Evolutionary conservation across 2,797 vertebrate genomes (phyloP).

Genomic region (Syngnathus acus): DNA sequence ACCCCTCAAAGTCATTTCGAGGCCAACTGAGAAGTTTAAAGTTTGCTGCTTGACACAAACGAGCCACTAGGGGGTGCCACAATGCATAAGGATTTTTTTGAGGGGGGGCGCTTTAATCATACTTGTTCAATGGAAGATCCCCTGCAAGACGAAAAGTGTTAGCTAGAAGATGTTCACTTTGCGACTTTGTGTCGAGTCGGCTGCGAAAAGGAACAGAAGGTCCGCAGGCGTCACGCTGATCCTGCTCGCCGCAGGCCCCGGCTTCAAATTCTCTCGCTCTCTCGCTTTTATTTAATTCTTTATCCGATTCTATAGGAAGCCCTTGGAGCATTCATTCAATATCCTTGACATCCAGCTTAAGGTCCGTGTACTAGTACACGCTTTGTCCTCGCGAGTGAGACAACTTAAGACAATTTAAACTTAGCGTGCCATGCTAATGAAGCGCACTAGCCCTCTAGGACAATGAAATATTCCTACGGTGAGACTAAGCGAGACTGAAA

Average conservation of each 20-base stretch:
- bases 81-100: no score
- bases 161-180: conserved; percentile 1
- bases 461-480: no score
- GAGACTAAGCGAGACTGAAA: no score
- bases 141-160: not conserved
- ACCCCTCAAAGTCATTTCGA: no score
- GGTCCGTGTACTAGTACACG: not conserved
- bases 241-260: conserved; percentile 31
- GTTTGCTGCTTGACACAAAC: no score
- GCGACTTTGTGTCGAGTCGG: conserved; percentile 2
- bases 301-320: conserved; percentile 15
- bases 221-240: conserved; percentile 41
- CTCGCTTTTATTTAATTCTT: not conserved
- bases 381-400: not conserved
- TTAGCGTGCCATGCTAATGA: no score
- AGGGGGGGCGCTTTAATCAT: no score
- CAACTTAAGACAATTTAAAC: not conserved
- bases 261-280: not conserved
- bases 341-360: not conserved
- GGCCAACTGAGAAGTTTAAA: no score
- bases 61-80: no score
- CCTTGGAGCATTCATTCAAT: not conserved
- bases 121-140: not conserved
- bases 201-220: conserved; percentile 39
- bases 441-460: no score